A percentile compares a stretch with the other conserved stretches of the same genome.
Conservation (phyloP, 2,888 invertebrate species). For the Nephrotoma guestfalica region DNA sequence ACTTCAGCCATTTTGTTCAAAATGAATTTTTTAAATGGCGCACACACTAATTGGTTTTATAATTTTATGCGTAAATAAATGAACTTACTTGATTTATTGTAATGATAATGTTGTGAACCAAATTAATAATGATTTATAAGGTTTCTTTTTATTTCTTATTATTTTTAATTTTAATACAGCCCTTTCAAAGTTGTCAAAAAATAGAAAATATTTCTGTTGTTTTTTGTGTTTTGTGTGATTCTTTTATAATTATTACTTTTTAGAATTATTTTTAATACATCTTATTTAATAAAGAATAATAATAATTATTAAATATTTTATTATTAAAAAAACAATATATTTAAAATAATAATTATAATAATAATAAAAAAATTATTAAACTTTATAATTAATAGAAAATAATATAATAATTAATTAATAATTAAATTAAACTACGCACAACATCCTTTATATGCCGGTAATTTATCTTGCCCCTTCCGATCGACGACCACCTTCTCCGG, state of each 20-base stretch:
- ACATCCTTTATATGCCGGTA: conserved; percentile 31
- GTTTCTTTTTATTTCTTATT: neutral
- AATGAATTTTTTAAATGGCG: neutral
- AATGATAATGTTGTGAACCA: neutral
- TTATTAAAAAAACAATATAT: neutral
- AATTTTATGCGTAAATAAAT: neutral
- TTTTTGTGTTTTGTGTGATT: neutral
- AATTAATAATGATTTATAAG: neutral
- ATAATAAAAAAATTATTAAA: neutral
- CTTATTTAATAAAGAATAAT: neutral
- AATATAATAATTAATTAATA: conserved; percentile 5
- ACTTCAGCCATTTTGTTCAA: neutral
- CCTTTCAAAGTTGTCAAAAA: neutral
- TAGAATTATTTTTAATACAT: neutral
- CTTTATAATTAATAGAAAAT: neutral
- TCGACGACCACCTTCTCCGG: conserved; percentile 56
- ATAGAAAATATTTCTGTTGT: neutral
- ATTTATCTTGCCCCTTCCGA: conserved; percentile 39
- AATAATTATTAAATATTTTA: conserved; percentile 1
- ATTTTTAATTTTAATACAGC: neutral
- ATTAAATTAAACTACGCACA: conserved; percentile 25
- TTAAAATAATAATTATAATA: neutral
- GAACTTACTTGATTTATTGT: neutral
- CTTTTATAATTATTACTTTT: neutral
- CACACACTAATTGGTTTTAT: neutral